Evolutionary conservation across 2,797 vertebrate species (phyloP).

Genomic region (Loriculus beryllinus): DNA sequence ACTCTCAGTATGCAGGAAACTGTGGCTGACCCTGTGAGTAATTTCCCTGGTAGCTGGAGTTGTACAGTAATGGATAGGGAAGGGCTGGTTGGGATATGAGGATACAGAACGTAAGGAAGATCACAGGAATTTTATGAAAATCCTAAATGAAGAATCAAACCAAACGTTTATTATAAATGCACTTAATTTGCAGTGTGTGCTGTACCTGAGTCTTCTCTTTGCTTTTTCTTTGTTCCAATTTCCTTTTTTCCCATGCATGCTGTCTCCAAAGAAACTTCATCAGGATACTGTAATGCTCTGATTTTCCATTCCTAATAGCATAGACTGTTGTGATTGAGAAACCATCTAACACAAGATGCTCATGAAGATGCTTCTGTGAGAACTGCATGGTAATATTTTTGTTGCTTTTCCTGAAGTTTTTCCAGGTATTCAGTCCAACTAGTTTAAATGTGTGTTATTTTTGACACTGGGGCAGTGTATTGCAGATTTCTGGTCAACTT

Average conservation of each 20-base stretch:
- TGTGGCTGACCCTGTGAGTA: not conserved
- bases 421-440: not conserved
- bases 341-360: not conserved
- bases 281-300: not conserved
- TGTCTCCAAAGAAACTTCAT: not conserved
- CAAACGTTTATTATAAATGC: not conserved
- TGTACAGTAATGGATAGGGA: not conserved
- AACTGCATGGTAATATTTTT: not conserved
- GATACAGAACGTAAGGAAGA: not conserved
- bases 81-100: not conserved
- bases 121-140: not conserved
- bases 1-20: rapidly evolving
- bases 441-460: not conserved
- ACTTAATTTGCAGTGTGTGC: not conserved
- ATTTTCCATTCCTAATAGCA: not conserved
- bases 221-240: not conserved
- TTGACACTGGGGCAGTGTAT: not conserved
- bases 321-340: not conserved
- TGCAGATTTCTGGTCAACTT: not conserved
- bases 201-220: not conserved
- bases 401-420: slow-evolving; percentile 4
- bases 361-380: not conserved
- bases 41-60: not conserved
- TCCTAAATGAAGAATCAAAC: not conserved
- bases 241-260: rapidly evolving